phyloP scores from a whole-genome alignment of 2,888 invertebrate species.

The Limnephilus lunatus region DNA sequence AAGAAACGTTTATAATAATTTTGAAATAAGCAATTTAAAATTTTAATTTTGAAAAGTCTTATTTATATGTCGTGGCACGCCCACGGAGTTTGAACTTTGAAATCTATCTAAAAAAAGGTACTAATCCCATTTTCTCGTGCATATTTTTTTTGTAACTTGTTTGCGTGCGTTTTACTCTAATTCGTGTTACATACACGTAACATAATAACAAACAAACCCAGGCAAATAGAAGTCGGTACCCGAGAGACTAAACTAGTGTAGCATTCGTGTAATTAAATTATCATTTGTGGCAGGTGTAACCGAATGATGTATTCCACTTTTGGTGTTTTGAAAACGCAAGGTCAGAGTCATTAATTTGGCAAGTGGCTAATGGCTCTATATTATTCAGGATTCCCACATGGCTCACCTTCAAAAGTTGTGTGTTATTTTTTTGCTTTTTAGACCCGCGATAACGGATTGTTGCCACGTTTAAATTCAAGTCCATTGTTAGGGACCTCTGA shows the following conservation, averaged over 20 bases:
- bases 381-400: constrained; percentile 50
- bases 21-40: neutral
- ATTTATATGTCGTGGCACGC: neutral
- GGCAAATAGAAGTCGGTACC: neutral
- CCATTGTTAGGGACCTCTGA: constrained; percentile 34
- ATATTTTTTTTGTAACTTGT: neutral
- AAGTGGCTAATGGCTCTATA: constrained; percentile 41
- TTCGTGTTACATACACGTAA: neutral
- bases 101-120: neutral
- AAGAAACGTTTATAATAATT: neutral
- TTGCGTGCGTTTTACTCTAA: neutral
- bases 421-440: constrained; percentile 15
- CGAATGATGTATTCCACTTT: constrained; percentile 13
- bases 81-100: neutral
- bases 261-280: neutral
- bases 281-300: neutral
- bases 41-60: no score
- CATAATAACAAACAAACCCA: neutral
- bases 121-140: neutral
- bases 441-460: constrained; percentile 44
- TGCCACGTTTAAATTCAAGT: constrained; percentile 16
- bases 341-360: constrained; percentile 60
- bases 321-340: constrained; percentile 45
- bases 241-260: neutral
- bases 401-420: constrained; percentile 49